These are phyloP conservation scores for Geotrypetes seraphini DNA, from an alignment of 2,797 vertebrate species.

Conservation along the genomic window DNA sequence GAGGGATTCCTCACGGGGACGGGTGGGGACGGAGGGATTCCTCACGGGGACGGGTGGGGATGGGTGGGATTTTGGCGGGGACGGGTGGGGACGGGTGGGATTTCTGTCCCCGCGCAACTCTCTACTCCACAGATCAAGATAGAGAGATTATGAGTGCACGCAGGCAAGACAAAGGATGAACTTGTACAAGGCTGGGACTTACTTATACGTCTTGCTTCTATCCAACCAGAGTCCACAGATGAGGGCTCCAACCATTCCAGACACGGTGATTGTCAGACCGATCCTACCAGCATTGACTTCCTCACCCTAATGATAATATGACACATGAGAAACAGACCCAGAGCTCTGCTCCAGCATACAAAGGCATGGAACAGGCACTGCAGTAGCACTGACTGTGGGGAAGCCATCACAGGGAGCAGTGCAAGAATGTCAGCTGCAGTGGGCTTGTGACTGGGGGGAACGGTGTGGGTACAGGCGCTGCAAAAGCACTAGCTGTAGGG, in stretches of 20 bases:
- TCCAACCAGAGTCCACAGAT: constrained; percentile 92
- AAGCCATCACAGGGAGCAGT: neutral
- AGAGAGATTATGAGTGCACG: no score
- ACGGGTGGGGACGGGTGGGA: no score
- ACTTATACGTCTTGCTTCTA: constrained; percentile 94
- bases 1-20: no score
- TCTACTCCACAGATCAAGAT: no score
- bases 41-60: no score
- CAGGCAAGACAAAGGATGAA: no score
- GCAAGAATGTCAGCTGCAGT: neutral
- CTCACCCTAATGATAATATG: constrained; percentile 62
- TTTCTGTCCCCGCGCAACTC: no score
- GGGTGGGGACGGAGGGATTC: no score
- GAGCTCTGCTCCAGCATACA: constrained; percentile 1
- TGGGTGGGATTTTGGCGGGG: no score
- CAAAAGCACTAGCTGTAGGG: neutral
- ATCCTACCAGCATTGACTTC: constrained; percentile 93
- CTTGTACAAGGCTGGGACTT: no score
- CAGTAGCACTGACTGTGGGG: no score
- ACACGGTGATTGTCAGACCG: constrained; percentile 81
- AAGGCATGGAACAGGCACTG: neutral
- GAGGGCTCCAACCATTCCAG: constrained; percentile 83
- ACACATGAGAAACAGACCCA: neutral
- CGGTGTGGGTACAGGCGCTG: no score
- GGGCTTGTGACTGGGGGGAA: neutral